These are phyloP conservation scores for Aphelinus certus DNA, from an alignment of 1,140 invertebrate species.

Conservation along the genomic window DNA sequence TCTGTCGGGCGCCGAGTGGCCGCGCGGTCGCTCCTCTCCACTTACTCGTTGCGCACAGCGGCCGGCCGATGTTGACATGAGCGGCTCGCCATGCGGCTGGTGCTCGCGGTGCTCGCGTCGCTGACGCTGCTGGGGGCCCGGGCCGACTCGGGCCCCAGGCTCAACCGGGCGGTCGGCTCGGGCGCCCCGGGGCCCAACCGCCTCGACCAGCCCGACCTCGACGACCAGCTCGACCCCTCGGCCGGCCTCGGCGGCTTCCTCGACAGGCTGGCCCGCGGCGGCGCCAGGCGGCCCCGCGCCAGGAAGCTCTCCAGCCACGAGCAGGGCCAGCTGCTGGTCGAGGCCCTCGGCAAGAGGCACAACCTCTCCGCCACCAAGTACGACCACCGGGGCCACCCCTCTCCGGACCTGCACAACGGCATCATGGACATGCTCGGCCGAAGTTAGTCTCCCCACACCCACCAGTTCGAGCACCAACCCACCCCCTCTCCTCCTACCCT, in stretches of 20 bases:
- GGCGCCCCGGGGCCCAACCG: too few relatives aligned
- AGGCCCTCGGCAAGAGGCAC: constrained; percentile 73
- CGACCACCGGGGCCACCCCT: constrained; percentile 59
- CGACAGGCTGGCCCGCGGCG: constrained; percentile 44
- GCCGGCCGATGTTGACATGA: background rate
- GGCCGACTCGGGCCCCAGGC: too few relatives aligned
- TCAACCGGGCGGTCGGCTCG: background rate
- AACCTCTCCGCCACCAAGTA: constrained; percentile 61
- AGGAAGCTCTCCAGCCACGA: constrained; percentile 74
- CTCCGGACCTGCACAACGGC: constrained; percentile 70
- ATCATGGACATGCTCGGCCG: constrained; percentile 84
- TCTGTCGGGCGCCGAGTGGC: constrained; percentile 16
- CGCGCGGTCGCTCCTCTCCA: background rate
- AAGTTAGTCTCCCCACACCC: constrained; percentile 69
- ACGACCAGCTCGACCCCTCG: constrained; percentile 25
- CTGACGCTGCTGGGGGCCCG: background rate
- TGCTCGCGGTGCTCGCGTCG: background rate
- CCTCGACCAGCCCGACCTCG: constrained; percentile 8
- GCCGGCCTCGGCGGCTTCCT: constrained; percentile 50
- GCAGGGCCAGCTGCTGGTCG: constrained; percentile 77
- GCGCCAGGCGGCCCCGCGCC: constrained; percentile 53
- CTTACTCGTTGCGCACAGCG: too few relatives aligned
- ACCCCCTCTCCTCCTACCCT: too few relatives aligned
- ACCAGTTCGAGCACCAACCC: too few relatives aligned
- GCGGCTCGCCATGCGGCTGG: background rate